Conservation (phyloP, 1,140 invertebrate genomes). For the Drosophila tropicalis region DNA sequence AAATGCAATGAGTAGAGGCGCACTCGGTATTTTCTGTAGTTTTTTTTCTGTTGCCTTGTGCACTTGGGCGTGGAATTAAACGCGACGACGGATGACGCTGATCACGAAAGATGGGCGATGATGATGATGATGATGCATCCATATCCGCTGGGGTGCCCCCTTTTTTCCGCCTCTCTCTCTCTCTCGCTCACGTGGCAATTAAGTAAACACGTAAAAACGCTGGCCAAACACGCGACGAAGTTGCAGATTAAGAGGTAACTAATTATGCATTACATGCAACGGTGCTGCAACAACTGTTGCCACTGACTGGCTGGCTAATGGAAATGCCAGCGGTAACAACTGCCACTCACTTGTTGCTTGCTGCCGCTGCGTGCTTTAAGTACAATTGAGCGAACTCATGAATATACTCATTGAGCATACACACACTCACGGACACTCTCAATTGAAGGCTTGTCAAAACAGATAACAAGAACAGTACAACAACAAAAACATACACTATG, state of each 20-base stretch:
- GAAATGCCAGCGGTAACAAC: conserved; percentile 26
- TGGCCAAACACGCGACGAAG: conserved; percentile 38
- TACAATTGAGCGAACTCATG: conserved; percentile 12
- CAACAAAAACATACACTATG: not conserved
- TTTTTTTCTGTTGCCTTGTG: conserved; percentile 37
- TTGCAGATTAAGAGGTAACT: conserved; percentile 66
- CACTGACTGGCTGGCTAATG: conserved; percentile 38
- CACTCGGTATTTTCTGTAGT: conserved; percentile 29
- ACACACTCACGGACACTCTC: conserved; percentile 14
- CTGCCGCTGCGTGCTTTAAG: not conserved
- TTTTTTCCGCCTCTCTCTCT: conserved; percentile 1
- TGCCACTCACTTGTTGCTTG: conserved; percentile 13
- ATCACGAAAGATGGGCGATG: conserved; percentile 24
- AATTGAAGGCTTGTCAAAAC: conserved; percentile 16
- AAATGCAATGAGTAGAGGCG: conserved; percentile 4
- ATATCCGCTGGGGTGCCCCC: conserved; percentile 53
- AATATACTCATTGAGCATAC: not conserved
- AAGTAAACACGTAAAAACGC: conserved; percentile 62
- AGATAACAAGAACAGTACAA: conserved; percentile 15
- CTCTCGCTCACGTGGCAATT: conserved; percentile 21
- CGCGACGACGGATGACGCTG: conserved; percentile 48
- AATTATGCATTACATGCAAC: conserved; percentile 69
- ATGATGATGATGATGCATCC: conserved; percentile 61
- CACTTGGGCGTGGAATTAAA: conserved; percentile 69
- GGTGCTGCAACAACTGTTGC: conserved; percentile 34